Percentiles rank a stretch among this genome's conserved stretches.
phyloP scores from a whole-genome alignment of 2,888 invertebrate genomes.

The Osedax fenrisi region DNA sequence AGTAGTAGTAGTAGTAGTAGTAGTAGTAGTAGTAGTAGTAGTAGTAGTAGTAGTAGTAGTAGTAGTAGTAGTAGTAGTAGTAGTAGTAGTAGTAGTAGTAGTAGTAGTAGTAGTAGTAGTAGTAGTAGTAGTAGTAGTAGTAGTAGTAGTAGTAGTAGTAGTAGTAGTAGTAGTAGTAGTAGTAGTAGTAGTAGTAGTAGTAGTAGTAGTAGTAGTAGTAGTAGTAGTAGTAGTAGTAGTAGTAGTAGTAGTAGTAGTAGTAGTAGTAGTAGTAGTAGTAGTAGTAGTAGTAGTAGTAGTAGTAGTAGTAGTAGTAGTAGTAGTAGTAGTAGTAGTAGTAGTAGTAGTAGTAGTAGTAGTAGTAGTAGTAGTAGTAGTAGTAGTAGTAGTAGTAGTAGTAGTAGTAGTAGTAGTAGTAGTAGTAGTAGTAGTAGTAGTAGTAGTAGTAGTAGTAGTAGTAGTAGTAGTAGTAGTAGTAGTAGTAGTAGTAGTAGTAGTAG shows the following conservation, averaged over 20 bases:
- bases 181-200: background rate
- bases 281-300: conserved; percentile 17
- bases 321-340: conserved; percentile 22
- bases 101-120: too few relatives aligned
- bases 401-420: conserved; percentile 17
- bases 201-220: background rate
- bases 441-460: conserved; percentile 22
- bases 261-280: conserved; percentile 6
- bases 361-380: too few relatives aligned
- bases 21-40: background rate
- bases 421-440: conserved; percentile 24
- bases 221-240: too few relatives aligned
- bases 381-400: conserved; percentile 14
- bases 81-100: background rate
- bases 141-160: background rate
- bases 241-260: background rate
- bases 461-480: too few relatives aligned
- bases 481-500: too few relatives aligned
- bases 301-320: conserved; percentile 23
- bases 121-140: too few relatives aligned
- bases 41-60: conserved; percentile 2
- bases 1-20: background rate
- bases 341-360: conserved; percentile 5
- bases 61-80: background rate
- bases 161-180: background rate